These are phyloP conservation scores for Pygmarrhopalites habei DNA, from an alignment of 1,140 invertebrate genomes.

Conservation along the genomic window DNA sequence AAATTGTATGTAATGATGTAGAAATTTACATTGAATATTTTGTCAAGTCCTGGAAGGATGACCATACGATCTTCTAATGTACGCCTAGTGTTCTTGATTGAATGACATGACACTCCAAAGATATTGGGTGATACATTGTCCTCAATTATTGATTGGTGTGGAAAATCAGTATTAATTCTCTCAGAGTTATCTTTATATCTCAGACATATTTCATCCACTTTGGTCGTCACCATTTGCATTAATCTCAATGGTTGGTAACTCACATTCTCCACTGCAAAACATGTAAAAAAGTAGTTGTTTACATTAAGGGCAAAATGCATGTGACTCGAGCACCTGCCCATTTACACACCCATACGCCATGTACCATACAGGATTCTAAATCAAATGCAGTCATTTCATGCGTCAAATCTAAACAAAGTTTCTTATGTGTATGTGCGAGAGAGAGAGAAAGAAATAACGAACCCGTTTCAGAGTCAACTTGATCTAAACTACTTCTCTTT, in stretches of 20 bases:
- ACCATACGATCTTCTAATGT: constrained; percentile 82
- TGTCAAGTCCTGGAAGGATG: constrained; percentile 54
- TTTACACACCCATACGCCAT: too few relatives aligned
- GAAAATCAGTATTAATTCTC: constrained; percentile 6
- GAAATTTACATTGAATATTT: constrained; percentile 41
- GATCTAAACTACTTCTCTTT: not conserved
- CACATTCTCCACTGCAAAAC: constrained; percentile 41
- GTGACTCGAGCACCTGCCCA: too few relatives aligned
- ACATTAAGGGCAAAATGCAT: too few relatives aligned
- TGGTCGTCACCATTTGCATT: constrained; percentile 62
- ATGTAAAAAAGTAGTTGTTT: too few relatives aligned
- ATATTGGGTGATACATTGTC: constrained; percentile 48
- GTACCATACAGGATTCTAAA: too few relatives aligned
- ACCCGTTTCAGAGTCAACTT: not conserved
- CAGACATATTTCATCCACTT: constrained; percentile 61
- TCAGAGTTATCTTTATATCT: constrained; percentile 54
- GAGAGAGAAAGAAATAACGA: not conserved
- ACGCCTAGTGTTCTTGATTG: constrained; percentile 69
- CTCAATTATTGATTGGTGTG: not conserved
- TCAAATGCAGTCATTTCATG: too few relatives aligned
- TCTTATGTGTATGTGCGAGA: not conserved
- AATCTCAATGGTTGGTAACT: constrained; percentile 61
- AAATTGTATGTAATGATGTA: not conserved
- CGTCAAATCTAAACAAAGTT: too few relatives aligned
- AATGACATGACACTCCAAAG: constrained; percentile 49